Base-by-base conservation (phyloP, 92 coral and sea anemone genomes). In the Umimayanthus chanpuru region DNA sequence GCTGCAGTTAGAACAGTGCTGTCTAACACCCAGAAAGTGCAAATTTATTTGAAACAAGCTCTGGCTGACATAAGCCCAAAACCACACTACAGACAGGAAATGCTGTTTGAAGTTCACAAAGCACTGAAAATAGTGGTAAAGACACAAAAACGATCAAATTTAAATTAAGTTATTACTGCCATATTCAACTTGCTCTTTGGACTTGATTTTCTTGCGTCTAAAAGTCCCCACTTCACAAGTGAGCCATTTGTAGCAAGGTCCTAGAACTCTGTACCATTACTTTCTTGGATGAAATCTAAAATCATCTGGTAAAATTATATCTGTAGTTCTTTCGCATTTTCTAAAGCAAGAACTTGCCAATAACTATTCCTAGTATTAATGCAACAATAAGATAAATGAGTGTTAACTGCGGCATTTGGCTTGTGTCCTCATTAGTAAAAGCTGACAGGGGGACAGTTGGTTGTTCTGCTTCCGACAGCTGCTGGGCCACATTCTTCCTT, bases 321-420 rank as follows among this genome's bases (percentile, higher is more conserved):
- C 66, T 28, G 21, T 61, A 41, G 32, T 72, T 70, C 40, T 68
- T 14, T 44, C 28, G 15, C 53, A 20, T 89, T 76, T 77, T 86
- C 91, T 89, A 96, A 90, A 96, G 67, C 85, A 96, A 74, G 82
- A 96, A 88, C 92, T 92, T 94, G 61, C 98, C 98, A 53, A 96
- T 79, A 81, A 96, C 80, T 76, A 96, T 74, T 84, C 98, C 98
- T 76, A 95, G 50, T 73, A 96, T 92, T 72, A 96, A 88, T 4
- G 98, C 98, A 81, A 92, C 49, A 67, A 95, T 84, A 73, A 96
- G 86, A 90, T 92, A 96, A 11, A 92, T 93, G 81, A 96, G 77
- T 26, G 96, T 82, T 76, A 91, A 61, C 39, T 92, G 90, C 14
- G 90, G 91, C 90, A 94, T 28, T 70, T 87, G 88, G 85, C 65